Evolutionary conservation across 2,797 vertebrate genomes (phyloP).

Genomic region (Anomalospiza imberbis): DNA sequence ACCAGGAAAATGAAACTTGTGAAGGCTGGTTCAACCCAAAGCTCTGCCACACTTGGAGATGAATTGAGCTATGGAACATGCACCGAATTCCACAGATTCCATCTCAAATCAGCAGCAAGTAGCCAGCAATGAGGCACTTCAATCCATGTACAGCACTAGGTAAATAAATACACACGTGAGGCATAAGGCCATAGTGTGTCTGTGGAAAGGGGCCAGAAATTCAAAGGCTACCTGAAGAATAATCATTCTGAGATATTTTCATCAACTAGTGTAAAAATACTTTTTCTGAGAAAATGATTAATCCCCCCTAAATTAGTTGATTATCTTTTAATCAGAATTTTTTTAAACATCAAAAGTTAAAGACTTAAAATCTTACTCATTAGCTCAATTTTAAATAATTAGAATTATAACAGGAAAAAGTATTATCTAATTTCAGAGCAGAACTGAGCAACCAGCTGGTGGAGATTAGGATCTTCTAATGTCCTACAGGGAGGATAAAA

Average conservation of each 20-base stretch:
- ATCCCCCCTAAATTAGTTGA: neutral
- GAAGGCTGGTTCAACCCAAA: neutral
- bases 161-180: neutral
- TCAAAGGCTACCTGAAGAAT: neutral
- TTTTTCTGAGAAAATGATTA: neutral
- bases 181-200: neutral
- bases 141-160: neutral
- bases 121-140: neutral
- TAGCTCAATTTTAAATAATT: neutral
- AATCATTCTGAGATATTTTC: neutral
- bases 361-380: neutral
- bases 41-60: neutral
- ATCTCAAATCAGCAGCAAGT: neutral
- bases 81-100: neutral
- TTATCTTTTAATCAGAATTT: neutral
- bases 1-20: neutral
- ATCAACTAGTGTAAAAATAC: neutral
- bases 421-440: neutral
- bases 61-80: fast-evolving
- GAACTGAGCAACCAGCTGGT: neutral
- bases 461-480: neutral
- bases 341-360: neutral
- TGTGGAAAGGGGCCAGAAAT: neutral
- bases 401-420: neutral
- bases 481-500: neutral